phyloP scores from a whole-genome alignment of 2,113 vertebrate genomes.

The Bubalus kerabau region DNA sequence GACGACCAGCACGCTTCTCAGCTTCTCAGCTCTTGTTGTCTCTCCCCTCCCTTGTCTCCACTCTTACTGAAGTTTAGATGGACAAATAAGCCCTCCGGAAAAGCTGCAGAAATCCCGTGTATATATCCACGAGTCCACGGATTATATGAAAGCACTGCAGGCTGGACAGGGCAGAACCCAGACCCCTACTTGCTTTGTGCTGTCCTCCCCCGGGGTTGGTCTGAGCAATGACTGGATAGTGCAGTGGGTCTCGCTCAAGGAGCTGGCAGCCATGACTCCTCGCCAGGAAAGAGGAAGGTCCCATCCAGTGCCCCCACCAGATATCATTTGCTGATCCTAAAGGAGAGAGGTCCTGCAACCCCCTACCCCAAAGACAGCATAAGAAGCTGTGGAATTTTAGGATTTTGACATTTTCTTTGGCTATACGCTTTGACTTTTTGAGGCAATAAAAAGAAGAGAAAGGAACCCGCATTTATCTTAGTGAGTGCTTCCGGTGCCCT shows the following conservation, averaged over 20 bases:
- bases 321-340: neutral
- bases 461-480: neutral
- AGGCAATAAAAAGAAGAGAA: neutral
- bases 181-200: accelerated
- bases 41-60: neutral
- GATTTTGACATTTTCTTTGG: neutral
- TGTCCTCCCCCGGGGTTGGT: accelerated
- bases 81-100: neutral
- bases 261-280: neutral
- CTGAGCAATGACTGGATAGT: accelerated
- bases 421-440: neutral
- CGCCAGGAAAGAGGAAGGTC: accelerated
- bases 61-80: neutral
- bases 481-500: neutral
- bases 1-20: neutral
- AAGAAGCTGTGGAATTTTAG: neutral
- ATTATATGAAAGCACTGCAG: neutral
- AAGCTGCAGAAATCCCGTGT: accelerated
- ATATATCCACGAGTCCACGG: accelerated
- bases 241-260: accelerated
- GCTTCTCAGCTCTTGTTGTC: accelerated
- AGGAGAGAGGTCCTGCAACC: neutral
- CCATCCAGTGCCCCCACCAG: neutral
- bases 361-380: accelerated
- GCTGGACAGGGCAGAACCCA: accelerated